Base-by-base conservation (phyloP, 1,140 invertebrate genomes). In the Tribolium madens region DNA sequence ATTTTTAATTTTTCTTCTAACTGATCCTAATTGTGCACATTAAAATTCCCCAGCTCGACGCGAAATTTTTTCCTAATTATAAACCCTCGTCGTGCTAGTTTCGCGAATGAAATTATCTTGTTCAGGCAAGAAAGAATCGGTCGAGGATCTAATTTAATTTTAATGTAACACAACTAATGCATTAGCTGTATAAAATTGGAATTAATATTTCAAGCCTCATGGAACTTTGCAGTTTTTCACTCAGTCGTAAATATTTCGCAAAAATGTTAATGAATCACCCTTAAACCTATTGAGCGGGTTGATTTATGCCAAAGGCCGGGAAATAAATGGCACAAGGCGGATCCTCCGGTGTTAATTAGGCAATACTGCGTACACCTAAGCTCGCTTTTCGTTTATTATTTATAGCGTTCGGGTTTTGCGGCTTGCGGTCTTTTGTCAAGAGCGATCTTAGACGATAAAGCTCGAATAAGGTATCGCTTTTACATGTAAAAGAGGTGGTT, bases 401-500 rank as follows among this genome's bases (percentile, higher is more conserved):
- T 75, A 75, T 68, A 3, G 26, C 21, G 33, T 42, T 15, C 5
- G 64, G 36, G 1, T 26, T 75, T 31, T 75, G 73, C 18, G 52
- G 73, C 31, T 75, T 75, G 73, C 33, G 57, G 53, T 42, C 57
- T 75, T 69, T 75, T 75, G 73, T 75, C 57, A 47, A 69, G 26
- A 75, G 42, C 57, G 73, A 68, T 69, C 73, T 75, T 75, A 36
- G 26, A 57, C 26, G 73, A 75, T 75, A 75, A 75, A 75, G 73
- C 73, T 46, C 52, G 36, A 75, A 64, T 60, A 64, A 48, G 53
- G 57, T 26, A 75, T 75, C 69, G 31, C n/a, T 69, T 75, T 75
- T 69, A 75, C 73, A 75, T 75, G 60, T 75, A 75, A 75, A 75
- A 75, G 73, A 64, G 73, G 18, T 68, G 52, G 73, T 64, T 75